Evolutionary conservation across 2,888 invertebrate genomes (phyloP).

Genomic region (Xestia rhomboidea): DNA sequence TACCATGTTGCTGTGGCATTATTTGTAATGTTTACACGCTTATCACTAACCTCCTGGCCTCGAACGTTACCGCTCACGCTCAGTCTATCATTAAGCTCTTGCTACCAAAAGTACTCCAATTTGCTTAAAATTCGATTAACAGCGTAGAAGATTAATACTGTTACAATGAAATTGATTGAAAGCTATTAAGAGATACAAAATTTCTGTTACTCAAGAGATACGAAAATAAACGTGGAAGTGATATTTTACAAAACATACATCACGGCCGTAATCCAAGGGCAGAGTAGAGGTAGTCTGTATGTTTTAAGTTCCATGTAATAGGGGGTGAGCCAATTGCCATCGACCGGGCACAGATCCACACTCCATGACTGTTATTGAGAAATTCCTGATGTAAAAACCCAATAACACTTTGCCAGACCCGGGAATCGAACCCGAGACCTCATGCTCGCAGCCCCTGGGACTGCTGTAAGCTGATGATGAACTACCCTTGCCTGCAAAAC

Average conservation of each 20-base stretch:
- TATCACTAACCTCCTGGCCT: no score
- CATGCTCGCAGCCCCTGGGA: no score
- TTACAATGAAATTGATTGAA: constrained; percentile 3
- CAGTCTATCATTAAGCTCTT: background rate
- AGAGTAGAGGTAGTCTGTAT: background rate
- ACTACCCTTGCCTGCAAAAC: no score
- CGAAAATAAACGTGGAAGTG: background rate
- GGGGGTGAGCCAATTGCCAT: background rate
- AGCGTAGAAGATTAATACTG: background rate
- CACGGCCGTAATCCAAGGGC: background rate
- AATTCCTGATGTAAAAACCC: no score
- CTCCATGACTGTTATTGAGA: no score
- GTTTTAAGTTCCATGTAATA: background rate
- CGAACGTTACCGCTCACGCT: background rate
- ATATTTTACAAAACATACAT: background rate
- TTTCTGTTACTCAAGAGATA: background rate
- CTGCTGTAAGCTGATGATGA: no score
- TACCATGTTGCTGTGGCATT: no score
- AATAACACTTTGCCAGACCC: no score
- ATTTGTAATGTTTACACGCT: no score
- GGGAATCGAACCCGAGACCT: no score
- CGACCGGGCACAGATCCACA: background rate
- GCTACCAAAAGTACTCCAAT: background rate
- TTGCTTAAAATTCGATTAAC: background rate
- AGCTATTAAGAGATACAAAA: background rate